Evolutionary conservation across 2,888 invertebrate genomes (phyloP), one percentile per base, ranked within the genome.

Genomic region (Drosophila mayaguana): DNA sequence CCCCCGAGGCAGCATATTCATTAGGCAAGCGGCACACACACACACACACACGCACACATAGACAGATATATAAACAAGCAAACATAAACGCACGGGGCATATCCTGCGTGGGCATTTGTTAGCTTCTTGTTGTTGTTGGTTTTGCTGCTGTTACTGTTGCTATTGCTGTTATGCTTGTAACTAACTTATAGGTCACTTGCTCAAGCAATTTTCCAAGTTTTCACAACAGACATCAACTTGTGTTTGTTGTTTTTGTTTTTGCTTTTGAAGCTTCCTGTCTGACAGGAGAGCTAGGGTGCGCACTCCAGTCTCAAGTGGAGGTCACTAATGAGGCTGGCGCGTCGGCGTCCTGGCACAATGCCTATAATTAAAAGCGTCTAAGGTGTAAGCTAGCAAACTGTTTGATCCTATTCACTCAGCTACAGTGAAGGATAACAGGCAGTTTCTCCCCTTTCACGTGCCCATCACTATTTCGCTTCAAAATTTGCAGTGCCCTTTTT

Each of bases 321-420:
- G 77, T 67, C 72, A 66, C 89, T 84, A 84, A 84, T 84, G 84
- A 84, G 89, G 63, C 45, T 60, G 63, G 53, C 65, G 65, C 63
- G 32, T 45, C 71, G 45, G 42, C 43, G n/a, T 72, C 54, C 54
- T 63, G 57, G 54, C 63, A 89, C 89, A 89, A 84, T 89, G 82
- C 77, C 70, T 85, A 81, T 84, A 84, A 89, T 84, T 84, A 84
- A 84, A 84, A 79, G 89, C 82, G 86, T 87, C 85, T 89, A 81
- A 84, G 89, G 84, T 84, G 84, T 84, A 84, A 84, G 89, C 89
- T 89, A 84, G 89, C 85, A 88, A 84, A 84, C 89, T 84, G 88
- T 89, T 84, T 84, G 84, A 84, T 89, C 89, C 89, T 82, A 83
- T 88, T 84, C 72, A 88, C 78, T 53, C 46, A 59, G 40, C 79